phyloP scores from a whole-genome alignment of 2,888 invertebrate species.

The Acanthosepion esculentum region DNA sequence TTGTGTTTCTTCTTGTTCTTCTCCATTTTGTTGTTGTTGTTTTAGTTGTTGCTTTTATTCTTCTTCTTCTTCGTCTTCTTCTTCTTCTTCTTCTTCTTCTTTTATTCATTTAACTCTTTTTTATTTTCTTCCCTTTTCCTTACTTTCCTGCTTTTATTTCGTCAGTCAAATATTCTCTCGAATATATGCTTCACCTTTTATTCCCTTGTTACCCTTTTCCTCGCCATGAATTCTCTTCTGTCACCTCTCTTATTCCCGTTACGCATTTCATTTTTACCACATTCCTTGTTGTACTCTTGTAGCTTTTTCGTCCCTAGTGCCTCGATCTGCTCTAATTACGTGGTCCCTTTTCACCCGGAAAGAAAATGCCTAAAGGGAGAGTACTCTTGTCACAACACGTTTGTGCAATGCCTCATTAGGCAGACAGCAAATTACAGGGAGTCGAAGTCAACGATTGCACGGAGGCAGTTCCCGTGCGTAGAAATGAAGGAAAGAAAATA shows the following conservation, averaged over 20 bases:
- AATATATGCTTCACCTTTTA: no score
- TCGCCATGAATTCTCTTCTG: no score
- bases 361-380: not conserved
- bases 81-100: not conserved
- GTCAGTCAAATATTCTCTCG: no score
- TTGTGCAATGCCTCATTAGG: not conserved
- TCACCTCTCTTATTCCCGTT: no score
- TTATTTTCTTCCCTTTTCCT: not conserved
- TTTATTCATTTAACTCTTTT: no score
- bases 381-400: not conserved
- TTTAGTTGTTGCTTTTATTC: no score
- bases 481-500: not conserved
- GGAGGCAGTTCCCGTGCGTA: not conserved
- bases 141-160: not conserved
- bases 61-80: not conserved
- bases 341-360: not conserved
- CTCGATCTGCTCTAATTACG: constrained; percentile 1
- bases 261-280: not conserved
- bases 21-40: no score
- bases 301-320: not conserved
- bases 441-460: not conserved
- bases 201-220: no score
- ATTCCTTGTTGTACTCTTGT: not conserved
- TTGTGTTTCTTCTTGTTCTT: no score
- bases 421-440: not conserved